These are phyloP conservation scores for Tetramorium alpestre DNA, from an alignment of 1,140 invertebrate species.

Conservation along the genomic window DNA sequence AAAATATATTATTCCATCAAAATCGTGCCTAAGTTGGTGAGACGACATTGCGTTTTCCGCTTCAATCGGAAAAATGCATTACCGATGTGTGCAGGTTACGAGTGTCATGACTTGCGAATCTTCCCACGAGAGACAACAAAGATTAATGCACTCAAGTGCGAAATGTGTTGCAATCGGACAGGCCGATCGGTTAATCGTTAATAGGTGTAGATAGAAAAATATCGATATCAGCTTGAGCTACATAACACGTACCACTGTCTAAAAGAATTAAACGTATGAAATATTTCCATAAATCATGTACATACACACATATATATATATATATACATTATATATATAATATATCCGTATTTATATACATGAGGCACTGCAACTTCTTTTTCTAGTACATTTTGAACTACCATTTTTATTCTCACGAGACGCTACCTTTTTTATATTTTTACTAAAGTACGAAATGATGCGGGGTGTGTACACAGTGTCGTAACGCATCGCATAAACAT, in stretches of 20 bases:
- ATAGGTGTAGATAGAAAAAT: constrained; percentile 63
- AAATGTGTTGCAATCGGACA: constrained; percentile 14
- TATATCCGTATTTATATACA: constrained; percentile 62
- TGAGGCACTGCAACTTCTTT: constrained; percentile 66
- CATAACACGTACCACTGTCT: constrained; percentile 56
- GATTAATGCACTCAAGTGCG: constrained; percentile 25
- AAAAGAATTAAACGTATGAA: constrained; percentile 49
- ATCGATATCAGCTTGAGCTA: constrained; percentile 69
- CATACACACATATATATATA: constrained; percentile 2
- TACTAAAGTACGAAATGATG: constrained; percentile 44
- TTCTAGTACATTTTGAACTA: constrained; percentile 70
- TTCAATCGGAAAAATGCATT: constrained; percentile 39
- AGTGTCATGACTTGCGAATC: constrained; percentile 8
- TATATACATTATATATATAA: constrained; percentile 38
- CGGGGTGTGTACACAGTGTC: not conserved
- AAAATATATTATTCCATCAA: not conserved
- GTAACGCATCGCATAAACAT: constrained; percentile 26
- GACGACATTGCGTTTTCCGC: not conserved
- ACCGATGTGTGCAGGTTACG: not conserved
- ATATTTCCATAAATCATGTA: constrained; percentile 65
- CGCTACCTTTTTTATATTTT: constrained; percentile 69
- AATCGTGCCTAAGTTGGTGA: not conserved
- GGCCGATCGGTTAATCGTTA: constrained; percentile 69
- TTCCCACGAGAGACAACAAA: constrained; percentile 11
- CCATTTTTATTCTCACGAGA: constrained; percentile 56